phyloP scores from a whole-genome alignment of 2,888 invertebrate genomes.

The Tridacna crocea region DNA sequence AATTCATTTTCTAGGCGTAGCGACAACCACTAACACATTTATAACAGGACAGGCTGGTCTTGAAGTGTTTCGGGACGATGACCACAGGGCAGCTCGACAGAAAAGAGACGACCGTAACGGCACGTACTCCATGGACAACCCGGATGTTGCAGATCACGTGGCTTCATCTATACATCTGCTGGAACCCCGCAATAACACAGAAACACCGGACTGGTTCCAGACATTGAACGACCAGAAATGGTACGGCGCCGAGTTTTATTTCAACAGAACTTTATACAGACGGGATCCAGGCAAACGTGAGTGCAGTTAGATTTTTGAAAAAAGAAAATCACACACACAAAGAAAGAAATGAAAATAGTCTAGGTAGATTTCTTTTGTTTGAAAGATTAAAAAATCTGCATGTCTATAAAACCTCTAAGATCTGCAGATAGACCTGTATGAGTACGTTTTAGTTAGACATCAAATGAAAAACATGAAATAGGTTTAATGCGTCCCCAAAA shows the following conservation, averaged over 20 bases:
- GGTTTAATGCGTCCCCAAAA: not conserved
- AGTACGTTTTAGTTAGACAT: not conserved
- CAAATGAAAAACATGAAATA: not conserved
- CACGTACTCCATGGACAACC: not conserved
- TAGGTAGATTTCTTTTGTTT: not conserved
- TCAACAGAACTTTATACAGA: constrained; percentile 11
- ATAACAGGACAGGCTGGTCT: not conserved
- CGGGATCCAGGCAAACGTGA: not conserved
- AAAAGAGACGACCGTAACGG: constrained; percentile 3
- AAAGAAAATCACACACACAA: no score
- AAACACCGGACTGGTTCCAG: constrained; percentile 3
- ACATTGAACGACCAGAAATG: not conserved
- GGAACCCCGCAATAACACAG: not conserved
- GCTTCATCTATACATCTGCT: constrained; percentile 3
- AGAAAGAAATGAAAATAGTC: not conserved
- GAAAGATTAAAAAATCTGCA: not conserved
- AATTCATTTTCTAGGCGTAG: no score
- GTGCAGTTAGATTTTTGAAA: not conserved
- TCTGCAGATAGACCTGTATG: not conserved
- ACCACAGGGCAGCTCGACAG: constrained; percentile 3
- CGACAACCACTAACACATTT: no score
- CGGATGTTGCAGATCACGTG: not conserved
- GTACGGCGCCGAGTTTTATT: constrained; percentile 18
- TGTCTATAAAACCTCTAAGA: not conserved
- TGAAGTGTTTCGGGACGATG: constrained; percentile 5